A percentile compares a stretch with the other conserved stretches of the same genome.
These are phyloP conservation scores for Lycophotia porphyrea DNA, from an alignment of 2,888 invertebrate genomes.

Conservation along the genomic window DNA sequence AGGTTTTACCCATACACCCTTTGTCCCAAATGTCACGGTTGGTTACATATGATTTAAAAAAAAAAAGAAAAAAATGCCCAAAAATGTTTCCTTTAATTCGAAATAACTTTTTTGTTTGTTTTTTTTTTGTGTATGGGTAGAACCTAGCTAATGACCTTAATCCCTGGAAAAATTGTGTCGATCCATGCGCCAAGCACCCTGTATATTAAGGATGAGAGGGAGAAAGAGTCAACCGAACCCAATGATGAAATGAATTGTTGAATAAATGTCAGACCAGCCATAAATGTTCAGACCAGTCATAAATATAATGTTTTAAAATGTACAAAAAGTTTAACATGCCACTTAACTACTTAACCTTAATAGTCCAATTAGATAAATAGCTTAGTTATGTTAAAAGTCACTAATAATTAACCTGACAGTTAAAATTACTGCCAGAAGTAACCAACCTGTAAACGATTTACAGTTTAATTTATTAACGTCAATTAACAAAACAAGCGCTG, in stretches of 20 bases:
- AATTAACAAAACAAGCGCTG: conserved; percentile 11
- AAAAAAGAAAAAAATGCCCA: too few species aligned
- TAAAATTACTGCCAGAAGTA: neutral
- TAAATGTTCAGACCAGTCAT: neutral
- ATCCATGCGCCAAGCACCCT: too few species aligned
- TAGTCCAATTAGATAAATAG: neutral
- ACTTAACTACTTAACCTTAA: neutral
- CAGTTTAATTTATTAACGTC: neutral
- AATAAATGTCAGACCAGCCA: neutral
- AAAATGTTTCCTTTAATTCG: too few species aligned
- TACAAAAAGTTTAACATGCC: neutral
- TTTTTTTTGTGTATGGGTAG: too few species aligned
- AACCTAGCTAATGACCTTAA: too few species aligned
- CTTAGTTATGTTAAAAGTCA: neutral
- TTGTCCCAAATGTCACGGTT: too few species aligned
- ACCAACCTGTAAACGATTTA: neutral
- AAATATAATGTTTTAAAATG: neutral
- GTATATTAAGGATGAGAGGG: too few species aligned
- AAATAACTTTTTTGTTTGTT: too few species aligned
- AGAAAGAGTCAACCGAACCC: too few species aligned
- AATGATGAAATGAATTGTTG: neutral
- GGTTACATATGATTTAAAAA: too few species aligned
- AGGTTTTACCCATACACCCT: too few species aligned
- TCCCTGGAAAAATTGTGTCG: too few species aligned
- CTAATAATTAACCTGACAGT: conserved; percentile 4